Conservation (phyloP, 2,797 vertebrate species). For the Cheirogaleus major region DNA sequence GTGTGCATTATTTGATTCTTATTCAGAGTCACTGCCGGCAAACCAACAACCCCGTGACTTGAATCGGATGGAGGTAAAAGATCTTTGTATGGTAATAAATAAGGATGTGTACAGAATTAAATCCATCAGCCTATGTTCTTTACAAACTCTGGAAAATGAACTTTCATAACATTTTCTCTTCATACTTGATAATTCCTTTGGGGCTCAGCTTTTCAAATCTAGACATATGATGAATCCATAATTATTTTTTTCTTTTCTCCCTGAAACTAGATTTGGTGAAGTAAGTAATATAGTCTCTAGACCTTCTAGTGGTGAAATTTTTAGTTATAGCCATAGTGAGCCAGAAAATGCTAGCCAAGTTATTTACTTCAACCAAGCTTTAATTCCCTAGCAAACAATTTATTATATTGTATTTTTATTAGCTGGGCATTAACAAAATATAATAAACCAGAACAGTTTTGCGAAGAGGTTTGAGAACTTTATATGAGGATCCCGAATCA, state of each 20-base stretch:
- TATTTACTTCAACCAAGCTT: constrained; percentile 41
- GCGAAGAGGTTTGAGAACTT: constrained; percentile 44
- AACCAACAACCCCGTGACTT: constrained; percentile 82
- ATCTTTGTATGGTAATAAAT: not conserved
- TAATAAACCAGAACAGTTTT: not conserved
- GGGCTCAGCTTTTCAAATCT: constrained; percentile 18
- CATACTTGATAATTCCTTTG: not conserved
- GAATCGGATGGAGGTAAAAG: constrained; percentile 83
- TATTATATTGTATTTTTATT: constrained; percentile 39
- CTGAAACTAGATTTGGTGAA: constrained; percentile 31
- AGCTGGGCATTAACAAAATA: not conserved
- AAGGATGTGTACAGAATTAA: not conserved
- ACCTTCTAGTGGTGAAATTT: constrained; percentile 31
- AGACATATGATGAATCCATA: not conserved
- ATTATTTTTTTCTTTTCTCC: constrained; percentile 25
- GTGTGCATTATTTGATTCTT: constrained; percentile 82
- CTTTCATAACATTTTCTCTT: constrained; percentile 35
- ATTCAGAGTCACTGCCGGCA: constrained; percentile 79
- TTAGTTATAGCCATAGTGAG: constrained; percentile 6
- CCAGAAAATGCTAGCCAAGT: constrained; percentile 21
- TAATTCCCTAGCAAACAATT: constrained; percentile 22
- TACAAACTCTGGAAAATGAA: constrained; percentile 24
- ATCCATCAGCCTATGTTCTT: constrained; percentile 8
- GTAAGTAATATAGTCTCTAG: constrained; percentile 25
- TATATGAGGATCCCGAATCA: not conserved